Conservation (phyloP, 2,888 invertebrate species). For the Tholera decimalis region DNA sequence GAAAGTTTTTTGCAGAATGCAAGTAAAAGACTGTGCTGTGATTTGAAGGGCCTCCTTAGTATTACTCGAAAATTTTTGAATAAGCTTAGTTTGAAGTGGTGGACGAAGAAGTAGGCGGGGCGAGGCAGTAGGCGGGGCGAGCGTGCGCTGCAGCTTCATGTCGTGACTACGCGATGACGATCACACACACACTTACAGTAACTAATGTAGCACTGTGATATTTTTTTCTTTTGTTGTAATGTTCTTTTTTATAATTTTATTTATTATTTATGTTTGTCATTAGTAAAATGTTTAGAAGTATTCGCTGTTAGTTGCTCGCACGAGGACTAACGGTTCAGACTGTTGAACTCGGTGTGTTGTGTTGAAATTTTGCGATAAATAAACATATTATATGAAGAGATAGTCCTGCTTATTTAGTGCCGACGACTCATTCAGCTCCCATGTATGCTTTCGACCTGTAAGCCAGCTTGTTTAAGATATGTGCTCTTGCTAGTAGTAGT, state of each 20-base stretch:
- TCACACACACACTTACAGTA: slow-evolving; percentile 60
- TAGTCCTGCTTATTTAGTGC: not conserved
- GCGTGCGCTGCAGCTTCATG: slow-evolving; percentile 20
- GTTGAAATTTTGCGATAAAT: not conserved
- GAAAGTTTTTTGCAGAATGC: too few species aligned
- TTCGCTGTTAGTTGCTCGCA: slow-evolving; percentile 24
- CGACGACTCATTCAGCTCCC: not conserved
- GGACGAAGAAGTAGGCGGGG: too few species aligned
- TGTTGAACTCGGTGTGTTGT: not conserved
- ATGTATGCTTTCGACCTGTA: not conserved
- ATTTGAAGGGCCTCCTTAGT: too few species aligned
- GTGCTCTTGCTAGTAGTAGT: not conserved
- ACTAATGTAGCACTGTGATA: slow-evolving; percentile 73
- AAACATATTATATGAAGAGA: not conserved
- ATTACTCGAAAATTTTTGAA: too few species aligned
- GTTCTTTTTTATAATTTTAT: slow-evolving; percentile 61
- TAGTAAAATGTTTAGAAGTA: slow-evolving; percentile 32
- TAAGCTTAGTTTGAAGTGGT: too few species aligned
- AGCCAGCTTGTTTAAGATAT: not conserved
- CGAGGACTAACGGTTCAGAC: not conserved
- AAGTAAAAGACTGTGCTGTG: too few species aligned
- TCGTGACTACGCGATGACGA: slow-evolving; percentile 7
- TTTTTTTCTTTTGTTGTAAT: slow-evolving; percentile 62
- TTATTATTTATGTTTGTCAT: slow-evolving; percentile 49
- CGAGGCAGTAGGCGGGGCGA: too few species aligned